Percentiles rank a stretch among this genome's conserved stretches.
These are phyloP conservation scores for Odontamblyopus rebecca DNA, from an alignment of 2,797 vertebrate species.

Conservation along the genomic window DNA sequence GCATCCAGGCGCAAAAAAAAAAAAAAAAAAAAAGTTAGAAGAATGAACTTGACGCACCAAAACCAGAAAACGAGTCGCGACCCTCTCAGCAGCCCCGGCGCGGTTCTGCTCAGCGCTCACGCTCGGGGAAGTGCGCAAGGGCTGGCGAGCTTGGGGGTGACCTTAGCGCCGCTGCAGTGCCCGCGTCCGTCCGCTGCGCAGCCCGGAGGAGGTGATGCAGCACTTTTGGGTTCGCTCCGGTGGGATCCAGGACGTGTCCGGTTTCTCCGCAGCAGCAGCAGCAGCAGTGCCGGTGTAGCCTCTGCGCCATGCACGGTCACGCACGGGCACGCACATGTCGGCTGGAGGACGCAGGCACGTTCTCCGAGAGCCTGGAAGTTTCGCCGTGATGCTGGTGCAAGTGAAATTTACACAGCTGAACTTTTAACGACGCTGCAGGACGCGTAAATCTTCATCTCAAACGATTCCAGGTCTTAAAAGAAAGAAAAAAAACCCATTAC, in stretches of 20 bases:
- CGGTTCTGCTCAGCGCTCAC: neutral
- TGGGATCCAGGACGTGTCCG: neutral
- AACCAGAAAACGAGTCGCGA: neutral
- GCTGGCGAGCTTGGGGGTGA: neutral
- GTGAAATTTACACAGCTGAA: too few relatives aligned
- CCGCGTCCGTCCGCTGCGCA: neutral
- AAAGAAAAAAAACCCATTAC: too few relatives aligned
- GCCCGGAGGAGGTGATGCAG: slow-evolving; percentile 6
- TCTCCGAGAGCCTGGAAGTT: too few relatives aligned
- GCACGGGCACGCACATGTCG: neutral
- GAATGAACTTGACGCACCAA: neutral
- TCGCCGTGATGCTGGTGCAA: too few relatives aligned
- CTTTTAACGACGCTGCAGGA: too few relatives aligned
- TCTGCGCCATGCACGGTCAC: too few relatives aligned
- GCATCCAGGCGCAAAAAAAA: neutral
- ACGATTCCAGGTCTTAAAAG: too few relatives aligned
- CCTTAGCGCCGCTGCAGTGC: neutral
- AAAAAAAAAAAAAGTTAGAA: neutral
- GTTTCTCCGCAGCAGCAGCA: neutral
- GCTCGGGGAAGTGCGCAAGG: neutral
- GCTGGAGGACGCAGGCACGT: too few relatives aligned
- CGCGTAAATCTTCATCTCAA: too few relatives aligned
- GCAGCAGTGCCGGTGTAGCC: neutral
- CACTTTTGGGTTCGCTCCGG: neutral
- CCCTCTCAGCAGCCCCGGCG: neutral